These are phyloP conservation scores for Tetragonisca angustula DNA, from an alignment of 2,888 invertebrate species.

Conservation along the genomic window DNA sequence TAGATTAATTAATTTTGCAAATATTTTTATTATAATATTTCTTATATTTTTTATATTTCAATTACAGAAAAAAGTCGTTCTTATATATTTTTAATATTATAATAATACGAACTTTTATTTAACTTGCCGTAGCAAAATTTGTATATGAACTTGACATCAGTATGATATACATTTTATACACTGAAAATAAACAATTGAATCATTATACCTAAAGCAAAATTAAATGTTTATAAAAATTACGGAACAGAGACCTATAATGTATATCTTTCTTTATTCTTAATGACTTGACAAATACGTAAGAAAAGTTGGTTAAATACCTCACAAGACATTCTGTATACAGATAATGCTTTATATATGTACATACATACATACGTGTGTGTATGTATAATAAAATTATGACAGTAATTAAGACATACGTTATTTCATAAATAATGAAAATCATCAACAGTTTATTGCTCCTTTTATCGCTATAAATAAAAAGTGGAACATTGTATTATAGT, in stretches of 20 bases:
- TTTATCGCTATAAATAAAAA: slow-evolving; percentile 80
- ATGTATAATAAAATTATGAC: slow-evolving; percentile 79
- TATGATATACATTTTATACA: background rate
- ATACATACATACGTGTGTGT: slow-evolving; percentile 71
- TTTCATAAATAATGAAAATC: slow-evolving; percentile 78
- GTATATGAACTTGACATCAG: background rate
- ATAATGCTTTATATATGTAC: slow-evolving; percentile 70
- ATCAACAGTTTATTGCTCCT: slow-evolving; percentile 78
- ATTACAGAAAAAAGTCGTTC: background rate
- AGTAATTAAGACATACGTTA: slow-evolving; percentile 80
- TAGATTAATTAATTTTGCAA: background rate
- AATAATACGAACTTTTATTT: background rate
- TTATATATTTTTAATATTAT: background rate
- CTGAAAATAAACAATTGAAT: background rate
- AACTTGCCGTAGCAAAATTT: background rate
- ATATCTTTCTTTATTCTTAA: background rate
- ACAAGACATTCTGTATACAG: slow-evolving; percentile 46
- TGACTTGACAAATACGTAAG: background rate
- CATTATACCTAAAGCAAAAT: background rate
- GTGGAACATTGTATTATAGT: slow-evolving; percentile 72
- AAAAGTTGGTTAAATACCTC: slow-evolving; percentile 7
- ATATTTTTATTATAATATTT: background rate
- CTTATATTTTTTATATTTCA: too few species aligned
- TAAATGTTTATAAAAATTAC: background rate
- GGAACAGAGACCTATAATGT: background rate